phyloP scores from a whole-genome alignment of 2,797 vertebrate species.

The Gymnocypris eckloni region DNA sequence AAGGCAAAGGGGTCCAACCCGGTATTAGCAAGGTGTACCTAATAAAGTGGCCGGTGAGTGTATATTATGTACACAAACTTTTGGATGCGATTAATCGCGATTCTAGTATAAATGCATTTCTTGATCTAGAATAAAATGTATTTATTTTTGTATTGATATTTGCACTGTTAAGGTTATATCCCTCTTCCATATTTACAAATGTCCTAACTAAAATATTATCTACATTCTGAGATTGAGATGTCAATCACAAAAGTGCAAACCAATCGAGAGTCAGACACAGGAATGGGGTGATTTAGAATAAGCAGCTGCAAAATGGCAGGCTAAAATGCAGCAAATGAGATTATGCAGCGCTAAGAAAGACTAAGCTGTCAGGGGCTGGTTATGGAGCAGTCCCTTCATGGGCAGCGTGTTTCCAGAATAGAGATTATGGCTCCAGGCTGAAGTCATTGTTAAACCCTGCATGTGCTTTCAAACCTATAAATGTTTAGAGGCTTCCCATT shows the following conservation, averaged over 20 bases:
- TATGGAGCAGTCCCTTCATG: conserved; percentile 30
- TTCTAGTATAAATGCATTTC: neutral
- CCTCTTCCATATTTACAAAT: neutral
- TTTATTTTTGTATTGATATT: too few relatives aligned
- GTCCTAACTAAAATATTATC: neutral
- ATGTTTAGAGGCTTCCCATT: conserved; percentile 51
- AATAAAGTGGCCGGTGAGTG: too few relatives aligned
- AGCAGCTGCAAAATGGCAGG: conserved; percentile 31
- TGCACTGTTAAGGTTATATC: neutral
- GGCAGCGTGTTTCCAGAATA: conserved; percentile 42
- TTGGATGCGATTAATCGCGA: too few relatives aligned
- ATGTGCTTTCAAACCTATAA: conserved; percentile 60
- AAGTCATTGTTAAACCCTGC: conserved; percentile 51
- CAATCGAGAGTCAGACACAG: neutral
- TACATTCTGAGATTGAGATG: neutral
- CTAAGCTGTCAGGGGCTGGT: conserved; percentile 34
- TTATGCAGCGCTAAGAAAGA: conserved; percentile 44
- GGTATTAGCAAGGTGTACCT: too few relatives aligned
- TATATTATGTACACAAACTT: too few relatives aligned
- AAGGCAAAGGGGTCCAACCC: too few relatives aligned
- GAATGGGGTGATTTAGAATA: neutral
- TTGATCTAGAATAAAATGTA: neutral
- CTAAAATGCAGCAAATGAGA: conserved; percentile 53
- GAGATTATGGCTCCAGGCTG: conserved; percentile 34
- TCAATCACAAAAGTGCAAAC: neutral